Conservation (phyloP, 2,113 vertebrate genomes). For the Phylloscopus whistleri region DNA sequence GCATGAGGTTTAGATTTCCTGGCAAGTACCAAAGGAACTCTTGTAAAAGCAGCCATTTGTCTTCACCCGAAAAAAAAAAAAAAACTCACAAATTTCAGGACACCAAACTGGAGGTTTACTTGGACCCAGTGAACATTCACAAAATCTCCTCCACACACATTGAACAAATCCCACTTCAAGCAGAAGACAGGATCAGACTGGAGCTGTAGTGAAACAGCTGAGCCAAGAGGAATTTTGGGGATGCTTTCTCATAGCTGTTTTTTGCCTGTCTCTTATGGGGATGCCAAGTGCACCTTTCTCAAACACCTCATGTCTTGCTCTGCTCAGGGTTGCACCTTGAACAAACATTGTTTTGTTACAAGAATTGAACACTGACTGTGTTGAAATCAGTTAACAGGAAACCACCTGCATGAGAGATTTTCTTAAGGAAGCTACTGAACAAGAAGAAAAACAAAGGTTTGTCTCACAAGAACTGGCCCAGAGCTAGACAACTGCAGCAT, state of each 20-base stretch:
- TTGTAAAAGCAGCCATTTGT: background rate
- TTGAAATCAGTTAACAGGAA: background rate
- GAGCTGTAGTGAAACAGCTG: background rate
- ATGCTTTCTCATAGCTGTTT: background rate
- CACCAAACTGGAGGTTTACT: background rate
- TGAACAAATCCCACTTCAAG: background rate
- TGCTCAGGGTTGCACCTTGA: background rate
- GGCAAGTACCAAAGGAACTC: background rate
- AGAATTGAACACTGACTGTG: background rate
- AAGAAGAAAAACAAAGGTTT: background rate
- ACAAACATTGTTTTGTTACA: background rate
- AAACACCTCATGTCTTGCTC: background rate
- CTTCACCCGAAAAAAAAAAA: background rate
- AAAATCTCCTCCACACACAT: background rate
- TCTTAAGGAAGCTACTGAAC: background rate
- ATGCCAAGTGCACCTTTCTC: background rate
- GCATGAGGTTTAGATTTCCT: background rate
- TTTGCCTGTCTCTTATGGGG: background rate
- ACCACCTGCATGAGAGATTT: background rate
- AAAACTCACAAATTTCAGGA: background rate
- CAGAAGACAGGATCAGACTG: background rate
- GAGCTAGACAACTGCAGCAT: background rate
- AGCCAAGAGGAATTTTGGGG: rapidly evolving
- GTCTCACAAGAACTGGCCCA: background rate
- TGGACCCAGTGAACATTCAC: background rate